Evolutionary conservation across 1,140 invertebrate species (phyloP), one percentile per base, ranked within the genome.

Genomic region (Cyclargus thomasi): DNA sequence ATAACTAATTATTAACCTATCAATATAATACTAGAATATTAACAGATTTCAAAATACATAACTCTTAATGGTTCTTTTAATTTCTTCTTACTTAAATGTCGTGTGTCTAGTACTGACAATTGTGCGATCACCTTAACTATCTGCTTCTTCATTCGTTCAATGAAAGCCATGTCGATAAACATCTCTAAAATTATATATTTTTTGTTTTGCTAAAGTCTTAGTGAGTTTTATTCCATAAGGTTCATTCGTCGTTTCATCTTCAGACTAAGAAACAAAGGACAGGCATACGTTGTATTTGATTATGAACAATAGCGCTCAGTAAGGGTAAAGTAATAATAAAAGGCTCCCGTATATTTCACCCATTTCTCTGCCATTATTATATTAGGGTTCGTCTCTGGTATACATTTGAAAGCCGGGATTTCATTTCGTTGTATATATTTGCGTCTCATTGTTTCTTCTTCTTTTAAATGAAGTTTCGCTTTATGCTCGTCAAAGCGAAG

Each of bases 311-410:
- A 20, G 55, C 55, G 17, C 55, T 59, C 20, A 59, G 55, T 59
- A 59, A 59, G 20, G 20, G 55, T 20, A 59, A 59, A 59, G 55
- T 59, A 59, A 59, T 59, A 59, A 59, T 59, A 59, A 59, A 59
- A 59, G 55, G 55, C 55, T 59, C 20, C 53, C 55, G 55, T 21
- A 59, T 59, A 59, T 20, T 59, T 59, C 55, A 59, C 20, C 55
- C 55, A 21, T 59, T 59, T 59, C 53, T 59, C 18, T 17, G 11
- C 55, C 55, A 59, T 59, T 59, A 59, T 59, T 59, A 59, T 20
- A 59, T 59, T 59, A 59, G 55, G 55, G 55, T 21, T 59, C 55
- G 55, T 59, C 55, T 59, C 55, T 20, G 55, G 55, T 59, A 59
- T 59, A 11, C 18, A 59, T 20, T 59, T 59, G 55, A 59, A 59